phyloP scores from a whole-genome alignment of 1,140 invertebrate genomes.

The Pararge aegeria region DNA sequence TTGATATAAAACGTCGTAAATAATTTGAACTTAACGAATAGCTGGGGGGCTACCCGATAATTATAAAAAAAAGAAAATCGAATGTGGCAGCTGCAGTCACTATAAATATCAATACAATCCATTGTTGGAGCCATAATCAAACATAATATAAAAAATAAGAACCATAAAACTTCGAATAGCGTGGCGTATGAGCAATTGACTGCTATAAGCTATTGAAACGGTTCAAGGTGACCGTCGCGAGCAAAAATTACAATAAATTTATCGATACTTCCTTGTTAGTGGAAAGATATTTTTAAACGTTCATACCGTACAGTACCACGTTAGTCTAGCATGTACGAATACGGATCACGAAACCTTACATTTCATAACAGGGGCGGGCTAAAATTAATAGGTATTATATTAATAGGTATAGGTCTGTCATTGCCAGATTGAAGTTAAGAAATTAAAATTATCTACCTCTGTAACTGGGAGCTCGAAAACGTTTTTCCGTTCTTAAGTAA shows the following conservation, averaged over 20 bases:
- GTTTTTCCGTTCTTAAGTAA: too few species aligned
- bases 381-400: too few species aligned
- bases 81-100: slow-evolving; percentile 26
- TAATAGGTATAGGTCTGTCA: too few species aligned
- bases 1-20: slow-evolving; percentile 1
- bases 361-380: too few species aligned
- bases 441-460: too few species aligned
- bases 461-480: too few species aligned
- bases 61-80: slow-evolving; percentile 24
- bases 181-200: slow-evolving; percentile 22
- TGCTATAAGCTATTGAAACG: slow-evolving; percentile 25
- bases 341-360: too few species aligned
- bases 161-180: slow-evolving; percentile 27
- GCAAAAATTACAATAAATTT: slow-evolving; percentile 13
- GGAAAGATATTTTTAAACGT: slow-evolving; percentile 36
- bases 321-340: too few species aligned
- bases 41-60: slow-evolving; percentile 14
- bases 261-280: slow-evolving; percentile 41
- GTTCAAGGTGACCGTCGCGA: slow-evolving; percentile 17
- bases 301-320: too few species aligned
- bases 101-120: slow-evolving; percentile 29
- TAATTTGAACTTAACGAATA: slow-evolving; percentile 6
- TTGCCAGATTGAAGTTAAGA: too few species aligned
- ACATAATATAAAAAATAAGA: slow-evolving; percentile 29
- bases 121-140: slow-evolving; percentile 29